Percentiles rank a stretch among this genome's conserved stretches.
Evolutionary conservation across 1,140 invertebrate genomes (phyloP).

Genomic region (Melitaea cinxia): DNA sequence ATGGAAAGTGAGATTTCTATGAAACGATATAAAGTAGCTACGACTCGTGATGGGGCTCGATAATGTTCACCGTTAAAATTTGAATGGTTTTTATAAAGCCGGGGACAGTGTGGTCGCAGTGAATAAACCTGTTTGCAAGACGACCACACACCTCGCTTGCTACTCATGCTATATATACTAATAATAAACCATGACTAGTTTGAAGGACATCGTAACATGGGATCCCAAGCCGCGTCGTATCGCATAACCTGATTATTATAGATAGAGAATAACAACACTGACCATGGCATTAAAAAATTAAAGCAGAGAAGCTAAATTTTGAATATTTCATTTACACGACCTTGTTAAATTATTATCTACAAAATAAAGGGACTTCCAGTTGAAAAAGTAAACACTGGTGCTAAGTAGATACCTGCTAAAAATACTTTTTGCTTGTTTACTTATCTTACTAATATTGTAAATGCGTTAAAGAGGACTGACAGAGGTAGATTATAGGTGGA

Average conservation of each 20-base stretch:
- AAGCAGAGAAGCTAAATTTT: background rate
- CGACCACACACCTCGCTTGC: slow-evolving; percentile 65
- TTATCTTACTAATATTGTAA: no score
- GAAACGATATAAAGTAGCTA: slow-evolving; percentile 48
- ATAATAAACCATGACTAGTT: slow-evolving; percentile 33
- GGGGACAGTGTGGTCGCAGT: slow-evolving; percentile 38
- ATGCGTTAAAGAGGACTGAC: no score
- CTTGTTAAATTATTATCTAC: background rate
- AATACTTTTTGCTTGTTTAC: no score
- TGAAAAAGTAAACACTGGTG: slow-evolving; percentile 17
- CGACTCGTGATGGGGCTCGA: slow-evolving; percentile 40
- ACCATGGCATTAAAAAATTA: background rate
- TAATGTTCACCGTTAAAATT: slow-evolving; percentile 61
- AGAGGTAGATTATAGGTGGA: no score
- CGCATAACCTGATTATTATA: slow-evolving; percentile 11
- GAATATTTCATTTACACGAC: background rate
- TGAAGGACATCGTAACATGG: slow-evolving; percentile 31
- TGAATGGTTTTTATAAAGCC: slow-evolving; percentile 63
- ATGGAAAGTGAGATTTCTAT: slow-evolving; percentile 67
- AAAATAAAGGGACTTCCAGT: slow-evolving; percentile 23
- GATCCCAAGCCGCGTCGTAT: slow-evolving; percentile 23
- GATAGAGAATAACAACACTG: background rate
- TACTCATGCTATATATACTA: slow-evolving; percentile 32
- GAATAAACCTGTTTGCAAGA: slow-evolving; percentile 57
- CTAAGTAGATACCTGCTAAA: slow-evolving; percentile 17